Base-by-base conservation (phyloP, 35 echinoderm and acorn worm genomes). In the Strongylocentrotus purpuratus region DNA sequence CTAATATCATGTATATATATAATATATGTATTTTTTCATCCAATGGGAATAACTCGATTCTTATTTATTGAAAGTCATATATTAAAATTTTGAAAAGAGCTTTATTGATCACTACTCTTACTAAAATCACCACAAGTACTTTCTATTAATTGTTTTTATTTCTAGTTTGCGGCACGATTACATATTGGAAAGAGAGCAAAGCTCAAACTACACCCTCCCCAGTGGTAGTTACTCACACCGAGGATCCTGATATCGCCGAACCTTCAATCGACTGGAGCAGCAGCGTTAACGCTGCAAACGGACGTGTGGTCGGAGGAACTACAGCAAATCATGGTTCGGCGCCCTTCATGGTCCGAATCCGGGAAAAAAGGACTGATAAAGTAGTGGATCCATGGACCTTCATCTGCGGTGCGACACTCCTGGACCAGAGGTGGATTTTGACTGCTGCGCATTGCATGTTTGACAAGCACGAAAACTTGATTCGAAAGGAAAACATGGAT, bases 341-440 rank as follows among this genome's bases (percentile, higher is more conserved):
- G n/a, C 98, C 98, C 87, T 98, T 88, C 96, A 97, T 98, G 93
- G 97, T 87, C 14, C 86, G 97, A 1, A 61, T 98, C 65, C 7
- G 28, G 65, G 28, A 25, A 13, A 95, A 87, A 10, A 12, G 88
- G 11, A 61, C 10, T 31, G 14, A 33, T 1, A 45, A 78, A 7
- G 47, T 95, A 15, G 31, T 35, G 86, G 96, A 50, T 96, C 20
- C 65, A 78, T 78, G 65, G 65, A 78, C 65, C 28, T 78, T n/a
- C 18, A 78, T 96, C 86, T 99, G 98, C 50, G 98, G 98, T 17
- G 98, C 94, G 0, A 95, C 95, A 1, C 33, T 99, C 5, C 28
- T 99, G 13, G 96, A 99, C 86, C 95, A 95, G 31, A 94, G 86
- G 33, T 99, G 98, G 98, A 86, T 99, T 20, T 20, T 99, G 31